Evolutionary conservation across 2,888 invertebrate species (phyloP), one percentile per base, ranked within the genome.

Genomic region (Proisotoma minuta): DNA sequence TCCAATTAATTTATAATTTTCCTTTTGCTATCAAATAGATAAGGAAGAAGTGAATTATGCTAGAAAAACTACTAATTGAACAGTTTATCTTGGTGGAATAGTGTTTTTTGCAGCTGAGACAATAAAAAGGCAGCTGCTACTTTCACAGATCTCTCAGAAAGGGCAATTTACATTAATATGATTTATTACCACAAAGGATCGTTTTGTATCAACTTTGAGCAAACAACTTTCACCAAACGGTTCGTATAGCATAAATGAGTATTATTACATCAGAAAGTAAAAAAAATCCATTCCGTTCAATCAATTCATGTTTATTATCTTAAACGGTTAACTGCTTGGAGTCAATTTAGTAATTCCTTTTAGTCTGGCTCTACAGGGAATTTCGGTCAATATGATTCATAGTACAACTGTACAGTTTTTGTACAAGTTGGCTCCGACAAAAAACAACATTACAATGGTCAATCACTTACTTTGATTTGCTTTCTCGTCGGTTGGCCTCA

Each of bases 391-490:
- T 43, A 5, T 43, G 43, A 43, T 4, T 43, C 43, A 43, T 43
- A 20, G 20, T 43, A n/a, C n/a, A n/a, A n/a, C n/a, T n/a, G n/a
- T n/a, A n/a, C n/a, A n/a, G n/a, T n/a, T n/a, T n/a, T n/a, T n/a
- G 43, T 5, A n/a, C 4, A 43, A 5, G 43, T 18, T 5, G 43
- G 5, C 5, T 15, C 43, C 10, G 18, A n/a, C 50, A 50, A 50
- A 22, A 22, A 22, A 24, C 50, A 50, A 50, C 26, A 50, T 24
- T 29, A 39, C 28, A 29, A 34, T 28, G 22, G 34, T 29, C 53
- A 54, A 54, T 54, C 34, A 34, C 53, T n/a, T n/a, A n/a, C n/a
- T 54, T 54, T 54, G 53, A 54, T 54, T 54, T 54, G 20, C 34
- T 54, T 54, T 54, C 53, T 18, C 53, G 4, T 34, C 34, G 15